phyloP scores from a whole-genome alignment of 2,888 invertebrate genomes.

The Limnephilus auricula region DNA sequence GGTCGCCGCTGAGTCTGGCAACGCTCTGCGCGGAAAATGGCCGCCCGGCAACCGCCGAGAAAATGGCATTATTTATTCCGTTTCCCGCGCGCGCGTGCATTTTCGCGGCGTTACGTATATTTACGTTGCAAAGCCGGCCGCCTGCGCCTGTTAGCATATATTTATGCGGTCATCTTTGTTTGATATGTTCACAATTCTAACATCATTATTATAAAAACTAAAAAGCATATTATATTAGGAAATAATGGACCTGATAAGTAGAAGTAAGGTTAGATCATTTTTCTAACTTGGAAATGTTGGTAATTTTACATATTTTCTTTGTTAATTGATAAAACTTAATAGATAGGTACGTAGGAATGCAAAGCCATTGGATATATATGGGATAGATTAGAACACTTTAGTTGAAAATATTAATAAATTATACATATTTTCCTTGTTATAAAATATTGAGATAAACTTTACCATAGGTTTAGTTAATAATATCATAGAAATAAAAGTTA shows the following conservation, averaged over 20 bases:
- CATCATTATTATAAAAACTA: background rate
- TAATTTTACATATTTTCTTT: background rate
- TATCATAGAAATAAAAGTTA: no score
- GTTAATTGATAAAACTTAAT: background rate
- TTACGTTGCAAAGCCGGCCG: background rate
- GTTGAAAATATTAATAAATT: no score
- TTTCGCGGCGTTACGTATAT: slow-evolving; percentile 24
- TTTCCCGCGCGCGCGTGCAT: slow-evolving; percentile 43
- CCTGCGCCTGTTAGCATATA: background rate
- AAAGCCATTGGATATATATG: background rate
- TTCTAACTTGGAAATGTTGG: background rate
- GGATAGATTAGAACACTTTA: background rate
- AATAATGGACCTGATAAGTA: background rate
- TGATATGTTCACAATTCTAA: background rate
- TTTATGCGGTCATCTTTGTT: background rate
- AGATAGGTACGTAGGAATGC: background rate
- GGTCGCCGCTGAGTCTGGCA: slow-evolving; percentile 38
- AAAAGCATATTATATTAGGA: background rate
- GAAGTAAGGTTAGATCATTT: background rate
- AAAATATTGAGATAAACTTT: background rate
- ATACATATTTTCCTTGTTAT: background rate
- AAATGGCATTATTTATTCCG: background rate
- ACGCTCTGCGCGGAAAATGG: slow-evolving; percentile 20
- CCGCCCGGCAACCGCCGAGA: slow-evolving; percentile 29
- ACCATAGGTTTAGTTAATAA: no score